A percentile compares a stretch with the other conserved stretches of the same genome.
Evolutionary conservation across 37 sponge, comb jelly and placozoan species (phyloP).

Genomic region (Axinella damicornis): DNA sequence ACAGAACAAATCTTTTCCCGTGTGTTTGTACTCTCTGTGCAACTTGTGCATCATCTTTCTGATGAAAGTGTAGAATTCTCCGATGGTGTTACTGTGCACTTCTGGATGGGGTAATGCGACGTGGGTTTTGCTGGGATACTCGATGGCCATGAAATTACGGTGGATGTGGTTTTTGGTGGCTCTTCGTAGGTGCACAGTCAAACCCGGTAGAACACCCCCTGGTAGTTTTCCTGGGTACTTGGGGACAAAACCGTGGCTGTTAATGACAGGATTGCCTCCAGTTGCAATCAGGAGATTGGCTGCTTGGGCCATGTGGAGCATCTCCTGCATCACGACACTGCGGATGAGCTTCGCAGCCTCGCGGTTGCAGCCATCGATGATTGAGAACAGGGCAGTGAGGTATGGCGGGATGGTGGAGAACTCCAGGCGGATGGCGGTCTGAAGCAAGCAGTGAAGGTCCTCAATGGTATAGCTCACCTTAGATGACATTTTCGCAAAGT

Average conservation of each 20-base stretch:
- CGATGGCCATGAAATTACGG: slow-evolving; percentile 21
- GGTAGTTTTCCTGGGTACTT: slow-evolving; percentile 28
- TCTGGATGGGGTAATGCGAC: not conserved
- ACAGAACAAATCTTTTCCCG: slow-evolving; percentile 15
- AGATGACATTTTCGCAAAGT: too few species aligned
- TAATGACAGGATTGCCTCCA: slow-evolving; percentile 33
- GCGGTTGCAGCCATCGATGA: slow-evolving; percentile 19
- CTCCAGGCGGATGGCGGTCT: slow-evolving; percentile 24
- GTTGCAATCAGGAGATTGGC: slow-evolving; percentile 41
- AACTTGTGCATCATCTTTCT: slow-evolving; percentile 3
- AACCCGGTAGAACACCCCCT: slow-evolving; percentile 15
- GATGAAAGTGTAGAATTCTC: slow-evolving; percentile 61
- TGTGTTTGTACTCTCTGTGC: not conserved
- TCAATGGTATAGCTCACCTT: too few species aligned
- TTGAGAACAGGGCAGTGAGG: slow-evolving; percentile 36
- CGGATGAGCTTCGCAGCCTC: slow-evolving; percentile 19
- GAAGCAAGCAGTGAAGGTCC: not conserved
- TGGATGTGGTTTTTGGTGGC: slow-evolving; percentile 15
- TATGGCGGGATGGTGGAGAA: slow-evolving; percentile 40
- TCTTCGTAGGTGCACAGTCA: slow-evolving; percentile 5
- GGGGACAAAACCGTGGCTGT: not conserved
- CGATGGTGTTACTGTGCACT: slow-evolving; percentile 59
- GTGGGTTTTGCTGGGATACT: slow-evolving; percentile 15
- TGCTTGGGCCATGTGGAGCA: slow-evolving; percentile 42
- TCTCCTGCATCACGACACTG: slow-evolving; percentile 44